Evolutionary conservation across 2,113 vertebrate species (phyloP), one percentile per base, ranked within the genome.

Genomic region (Peromyscus maniculatus): DNA sequence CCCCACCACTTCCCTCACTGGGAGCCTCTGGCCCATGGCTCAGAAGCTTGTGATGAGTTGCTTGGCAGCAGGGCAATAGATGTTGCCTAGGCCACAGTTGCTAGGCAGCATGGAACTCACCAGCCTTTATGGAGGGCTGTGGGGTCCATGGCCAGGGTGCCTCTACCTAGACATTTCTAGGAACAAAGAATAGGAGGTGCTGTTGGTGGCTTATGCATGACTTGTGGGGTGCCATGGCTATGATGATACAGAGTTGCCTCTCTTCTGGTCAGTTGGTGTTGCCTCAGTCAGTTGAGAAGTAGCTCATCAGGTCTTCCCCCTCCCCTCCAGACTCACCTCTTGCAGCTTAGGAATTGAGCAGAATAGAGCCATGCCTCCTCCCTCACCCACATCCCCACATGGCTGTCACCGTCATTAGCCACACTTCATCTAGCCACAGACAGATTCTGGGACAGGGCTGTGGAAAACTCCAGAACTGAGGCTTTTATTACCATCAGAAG

Each of bases 401-500:
- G 28, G 43, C 43, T 69, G 31, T n/a, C n/a, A 52, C 2, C 11
- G 57, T 33, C 0, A 22, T 90, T 10, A 64, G 33, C 28, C 7
- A 33, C 10, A 9, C 3, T 39, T 69, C 24, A 72, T 28, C 77
- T 11, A 55, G 83, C 55, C 77, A 77, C 10, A 80, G 66, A 95
- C 57, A 78, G 80, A 84, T 52, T 64, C 62, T 89, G 90, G 79
- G 46, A 75, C 57, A 86, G 83, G 83, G 33, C 52, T 39, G 22
- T 55, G 43, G 92, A 93, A 97, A 92, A 96, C 77, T 66, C 96
- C 96, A 97, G 89, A 92, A 89, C 72, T 94, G 79, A 94, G 59
- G 79, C 89, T 95, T 93, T 97, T 94, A 95, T 97, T 97, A 91
- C 67, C 2, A 62, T 97, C 80, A 96, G 87, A 91, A 95, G 90